Evolutionary conservation across 2,888 invertebrate genomes (phyloP), one percentile per base, ranked within the genome.

Genomic region (Drosophila siamana): DNA sequence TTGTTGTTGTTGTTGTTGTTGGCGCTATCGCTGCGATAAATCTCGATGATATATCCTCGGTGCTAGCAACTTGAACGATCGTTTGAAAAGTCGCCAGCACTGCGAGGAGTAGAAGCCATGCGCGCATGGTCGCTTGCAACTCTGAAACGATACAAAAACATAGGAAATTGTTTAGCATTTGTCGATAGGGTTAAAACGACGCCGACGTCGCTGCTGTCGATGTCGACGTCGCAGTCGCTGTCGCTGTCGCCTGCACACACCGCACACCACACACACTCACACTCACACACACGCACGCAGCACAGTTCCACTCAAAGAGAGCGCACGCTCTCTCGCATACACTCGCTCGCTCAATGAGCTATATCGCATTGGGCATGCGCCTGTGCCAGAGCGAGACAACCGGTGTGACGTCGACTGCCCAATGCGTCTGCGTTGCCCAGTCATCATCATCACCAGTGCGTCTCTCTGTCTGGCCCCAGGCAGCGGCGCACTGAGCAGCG

Each of bases 101-200:
- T 92, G 90, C 91, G 90, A 92, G 91, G 91, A 92, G 89, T 91
- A 92, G 88, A 90, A 92, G 91, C 92, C 92, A 92, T 92, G 91
- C 92, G 92, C 92, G 92, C 92, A 92, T 92, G 92, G 91, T 92
- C 92, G 92, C 91, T 92, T 91, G 91, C 91, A 92, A 91, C 92
- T 92, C 92, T 92, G 90, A 74, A 92, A 92, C 82, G 88, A 90
- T 88, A 90, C 78, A 89, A 89, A 89, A 89, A 86, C 83, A 87
- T 85, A 72, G 73, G 82, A 88, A 81, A 90, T 79, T 75, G 74
- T 86, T 80, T 69, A 78, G 78, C 76, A 82, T 89, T 80, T 83
- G 80, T 81, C 76, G 84, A 90, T 90, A 89, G 90, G 89, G 89
- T 88, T 89, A 89, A 67, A 65, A 51, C 67, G 36, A 60, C 38